phyloP scores from a whole-genome alignment of 2,797 vertebrate genomes.

The Melopsittacus undulatus region DNA sequence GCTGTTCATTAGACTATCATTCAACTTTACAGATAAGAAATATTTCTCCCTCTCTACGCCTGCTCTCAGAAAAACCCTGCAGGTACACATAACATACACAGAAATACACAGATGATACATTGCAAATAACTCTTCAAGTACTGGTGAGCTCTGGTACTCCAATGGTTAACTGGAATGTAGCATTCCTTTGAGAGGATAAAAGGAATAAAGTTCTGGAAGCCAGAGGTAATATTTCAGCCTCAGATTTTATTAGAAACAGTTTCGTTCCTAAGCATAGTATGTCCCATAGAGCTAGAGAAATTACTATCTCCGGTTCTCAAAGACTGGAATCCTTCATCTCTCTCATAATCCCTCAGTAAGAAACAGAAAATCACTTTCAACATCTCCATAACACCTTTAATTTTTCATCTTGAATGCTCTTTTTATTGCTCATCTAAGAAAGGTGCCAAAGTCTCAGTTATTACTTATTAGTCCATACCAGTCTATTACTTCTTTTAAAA shows the following conservation, averaged over 20 bases:
- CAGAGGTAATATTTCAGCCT: conserved; percentile 71
- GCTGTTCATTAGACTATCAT: background rate
- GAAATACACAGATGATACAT: background rate
- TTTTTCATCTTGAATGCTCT: conserved; percentile 75
- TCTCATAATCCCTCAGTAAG: conserved; percentile 67
- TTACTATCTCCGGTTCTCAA: conserved; percentile 63
- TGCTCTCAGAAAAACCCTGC: background rate
- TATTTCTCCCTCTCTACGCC: background rate
- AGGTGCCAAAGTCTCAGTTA: conserved; percentile 65
- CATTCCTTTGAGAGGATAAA: conserved; percentile 69
- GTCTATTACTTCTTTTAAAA: conserved; percentile 70
- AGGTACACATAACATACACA: background rate
- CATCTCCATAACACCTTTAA: conserved; percentile 73
- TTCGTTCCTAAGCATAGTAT: conserved; percentile 68
- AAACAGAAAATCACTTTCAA: conserved; percentile 71
- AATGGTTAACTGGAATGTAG: conserved; percentile 60
- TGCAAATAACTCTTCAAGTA: background rate
- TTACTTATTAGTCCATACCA: conserved; percentile 58
- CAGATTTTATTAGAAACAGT: conserved; percentile 77
- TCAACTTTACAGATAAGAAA: background rate
- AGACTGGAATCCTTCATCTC: conserved; percentile 67
- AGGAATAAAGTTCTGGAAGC: conserved; percentile 74
- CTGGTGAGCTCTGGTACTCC: background rate
- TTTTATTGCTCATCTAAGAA: conserved; percentile 72
- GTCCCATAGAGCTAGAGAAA: conserved; percentile 72